These are phyloP conservation scores for Brachypodius melanocephalos DNA, from an alignment of 2,113 vertebrate species.

Conservation along the genomic window DNA sequence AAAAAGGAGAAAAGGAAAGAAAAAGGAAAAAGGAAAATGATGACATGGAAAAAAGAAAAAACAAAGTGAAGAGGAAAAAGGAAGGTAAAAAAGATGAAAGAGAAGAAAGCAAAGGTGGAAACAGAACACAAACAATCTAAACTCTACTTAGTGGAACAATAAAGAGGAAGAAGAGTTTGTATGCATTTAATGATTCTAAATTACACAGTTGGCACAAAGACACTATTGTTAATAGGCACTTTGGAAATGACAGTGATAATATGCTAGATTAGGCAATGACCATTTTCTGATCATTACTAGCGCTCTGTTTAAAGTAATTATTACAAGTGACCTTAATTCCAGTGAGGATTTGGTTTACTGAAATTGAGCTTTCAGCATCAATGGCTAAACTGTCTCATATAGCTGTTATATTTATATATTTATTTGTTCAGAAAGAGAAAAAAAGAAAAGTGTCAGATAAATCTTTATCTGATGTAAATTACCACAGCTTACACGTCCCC, in stretches of 20 bases:
- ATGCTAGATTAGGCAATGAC: background rate
- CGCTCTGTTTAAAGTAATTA: conserved; percentile 3
- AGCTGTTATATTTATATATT: background rate
- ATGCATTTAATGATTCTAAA: background rate
- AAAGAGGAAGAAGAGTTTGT: background rate
- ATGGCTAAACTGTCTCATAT: background rate
- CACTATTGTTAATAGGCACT: background rate
- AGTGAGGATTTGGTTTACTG: background rate
- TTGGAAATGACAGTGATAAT: conserved; percentile 1
- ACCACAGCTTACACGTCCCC: background rate
- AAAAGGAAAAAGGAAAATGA: background rate
- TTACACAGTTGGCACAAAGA: background rate
- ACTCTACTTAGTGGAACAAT: background rate
- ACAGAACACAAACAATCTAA: background rate
- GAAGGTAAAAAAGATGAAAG: background rate
- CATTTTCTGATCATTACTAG: conserved; percentile 12
- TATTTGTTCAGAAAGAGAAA: background rate
- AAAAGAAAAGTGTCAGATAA: background rate
- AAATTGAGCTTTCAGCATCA: background rate
- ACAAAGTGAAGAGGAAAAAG: background rate
- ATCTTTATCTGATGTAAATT: conserved; percentile 5
- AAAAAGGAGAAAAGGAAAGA: background rate
- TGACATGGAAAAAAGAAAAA: background rate
- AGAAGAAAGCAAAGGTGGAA: background rate
- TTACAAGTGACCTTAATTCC: background rate